Conservation (phyloP, 2,797 vertebrate genomes). For the Psittacula derbiana region DNA sequence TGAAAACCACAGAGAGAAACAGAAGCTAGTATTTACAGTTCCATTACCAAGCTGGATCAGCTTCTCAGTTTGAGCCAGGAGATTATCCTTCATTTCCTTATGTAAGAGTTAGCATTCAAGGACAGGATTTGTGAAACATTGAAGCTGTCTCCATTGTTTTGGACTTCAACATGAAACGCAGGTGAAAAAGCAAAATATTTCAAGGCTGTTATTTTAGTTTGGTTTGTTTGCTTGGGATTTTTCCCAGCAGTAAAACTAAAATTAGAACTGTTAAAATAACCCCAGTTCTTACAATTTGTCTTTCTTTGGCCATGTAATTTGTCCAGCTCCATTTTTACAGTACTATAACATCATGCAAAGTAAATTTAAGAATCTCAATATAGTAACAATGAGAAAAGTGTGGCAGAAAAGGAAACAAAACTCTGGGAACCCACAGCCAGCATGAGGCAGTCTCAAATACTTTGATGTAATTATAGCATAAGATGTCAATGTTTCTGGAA, state of each 20-base stretch:
- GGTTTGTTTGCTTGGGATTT: too few species aligned
- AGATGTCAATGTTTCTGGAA: neutral
- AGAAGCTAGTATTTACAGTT: neutral
- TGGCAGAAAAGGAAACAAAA: neutral
- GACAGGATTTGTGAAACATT: neutral
- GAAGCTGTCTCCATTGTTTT: neutral
- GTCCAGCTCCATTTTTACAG: neutral
- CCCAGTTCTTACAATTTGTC: neutral
- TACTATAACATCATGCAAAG: neutral
- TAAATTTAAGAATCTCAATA: neutral
- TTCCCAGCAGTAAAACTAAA: neutral
- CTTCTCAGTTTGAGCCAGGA: neutral
- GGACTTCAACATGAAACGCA: neutral
- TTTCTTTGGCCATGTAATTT: neutral
- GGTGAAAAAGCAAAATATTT: neutral
- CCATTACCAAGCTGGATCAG: neutral
- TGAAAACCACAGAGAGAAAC: neutral
- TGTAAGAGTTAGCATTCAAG: neutral
- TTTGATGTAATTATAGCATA: neutral
- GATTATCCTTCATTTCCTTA: neutral
- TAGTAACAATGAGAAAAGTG: neutral
- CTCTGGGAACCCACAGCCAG: neutral
- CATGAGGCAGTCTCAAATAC: neutral
- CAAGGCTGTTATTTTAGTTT: neutral
- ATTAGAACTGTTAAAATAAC: neutral